phyloP scores from a whole-genome alignment of 2,888 invertebrate species.

The Caenorhabditis parvicauda region DNA sequence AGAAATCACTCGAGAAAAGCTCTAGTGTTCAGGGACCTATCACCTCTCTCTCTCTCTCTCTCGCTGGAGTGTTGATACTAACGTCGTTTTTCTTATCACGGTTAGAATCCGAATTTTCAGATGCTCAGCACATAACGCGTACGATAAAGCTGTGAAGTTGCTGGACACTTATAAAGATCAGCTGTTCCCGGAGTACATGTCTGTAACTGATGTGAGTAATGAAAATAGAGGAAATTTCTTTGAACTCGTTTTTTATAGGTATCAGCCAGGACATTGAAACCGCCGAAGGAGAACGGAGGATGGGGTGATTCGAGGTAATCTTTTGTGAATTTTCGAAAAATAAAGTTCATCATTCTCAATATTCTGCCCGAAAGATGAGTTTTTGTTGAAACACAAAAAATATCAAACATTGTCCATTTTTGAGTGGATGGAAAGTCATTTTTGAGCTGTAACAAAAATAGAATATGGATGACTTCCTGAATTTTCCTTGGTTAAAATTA shows the following conservation, averaged over 20 bases:
- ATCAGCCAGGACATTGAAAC: slow-evolving; percentile 55
- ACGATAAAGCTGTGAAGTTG: slow-evolving; percentile 35
- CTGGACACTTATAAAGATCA: slow-evolving; percentile 64
- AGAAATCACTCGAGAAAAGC: not conserved
- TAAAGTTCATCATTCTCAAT: too few species aligned
- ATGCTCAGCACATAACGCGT: slow-evolving; percentile 35
- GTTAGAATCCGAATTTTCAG: slow-evolving; percentile 15
- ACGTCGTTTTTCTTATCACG: too few species aligned
- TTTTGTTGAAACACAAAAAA: too few species aligned
- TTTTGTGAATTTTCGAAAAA: too few species aligned
- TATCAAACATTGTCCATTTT: too few species aligned
- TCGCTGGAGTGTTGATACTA: too few species aligned
- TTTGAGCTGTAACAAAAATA: not conserved
- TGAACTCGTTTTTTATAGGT: slow-evolving; percentile 25
- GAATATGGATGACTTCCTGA: too few species aligned
- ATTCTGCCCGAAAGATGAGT: too few species aligned
- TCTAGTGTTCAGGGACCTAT: not conserved
- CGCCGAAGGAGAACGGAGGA: slow-evolving; percentile 77
- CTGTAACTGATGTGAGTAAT: slow-evolving; percentile 31
- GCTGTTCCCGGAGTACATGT: slow-evolving; percentile 65
- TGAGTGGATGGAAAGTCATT: not conserved
- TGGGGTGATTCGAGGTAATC: slow-evolving; percentile 88
- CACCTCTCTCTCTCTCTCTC: too few species aligned
- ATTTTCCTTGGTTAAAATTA: too few species aligned
- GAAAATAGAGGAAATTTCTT: not conserved